Evolutionary conservation across 2,113 vertebrate genomes (phyloP).

Genomic region (Malurus cyaneus): DNA sequence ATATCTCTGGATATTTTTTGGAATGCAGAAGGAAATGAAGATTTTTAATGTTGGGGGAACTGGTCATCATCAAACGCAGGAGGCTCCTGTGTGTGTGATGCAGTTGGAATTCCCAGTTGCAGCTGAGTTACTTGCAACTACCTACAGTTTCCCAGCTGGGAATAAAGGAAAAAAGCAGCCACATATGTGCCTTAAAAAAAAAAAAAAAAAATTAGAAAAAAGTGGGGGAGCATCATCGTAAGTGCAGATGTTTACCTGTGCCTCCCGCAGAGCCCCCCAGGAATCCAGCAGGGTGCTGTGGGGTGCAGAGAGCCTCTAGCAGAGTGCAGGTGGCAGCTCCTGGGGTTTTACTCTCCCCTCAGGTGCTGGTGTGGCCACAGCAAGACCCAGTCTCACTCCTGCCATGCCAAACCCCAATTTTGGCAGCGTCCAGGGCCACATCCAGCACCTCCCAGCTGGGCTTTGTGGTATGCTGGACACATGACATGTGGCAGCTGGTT

Average conservation of each 20-base stretch:
- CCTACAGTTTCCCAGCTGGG: not conserved
- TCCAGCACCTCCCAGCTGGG: not conserved
- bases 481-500: not conserved
- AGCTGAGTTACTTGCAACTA: not conserved
- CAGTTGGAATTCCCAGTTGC: not conserved
- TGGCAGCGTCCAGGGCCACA: fast-evolving
- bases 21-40: conserved; percentile 59
- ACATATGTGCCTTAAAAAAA: not conserved
- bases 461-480: not conserved
- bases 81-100: fast-evolving
- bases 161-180: fast-evolving
- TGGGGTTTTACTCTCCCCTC: not conserved
- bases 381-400: fast-evolving
- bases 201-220: not conserved
- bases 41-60: not conserved
- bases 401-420: not conserved
- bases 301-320: not conserved
- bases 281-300: not conserved
- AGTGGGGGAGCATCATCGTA: fast-evolving
- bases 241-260: not conserved
- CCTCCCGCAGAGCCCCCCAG: not conserved
- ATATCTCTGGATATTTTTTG: not conserved
- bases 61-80: not conserved
- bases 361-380: not conserved
- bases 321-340: not conserved